phyloP scores from a whole-genome alignment of 2,888 invertebrate species.

The Hydriomena furcata region DNA sequence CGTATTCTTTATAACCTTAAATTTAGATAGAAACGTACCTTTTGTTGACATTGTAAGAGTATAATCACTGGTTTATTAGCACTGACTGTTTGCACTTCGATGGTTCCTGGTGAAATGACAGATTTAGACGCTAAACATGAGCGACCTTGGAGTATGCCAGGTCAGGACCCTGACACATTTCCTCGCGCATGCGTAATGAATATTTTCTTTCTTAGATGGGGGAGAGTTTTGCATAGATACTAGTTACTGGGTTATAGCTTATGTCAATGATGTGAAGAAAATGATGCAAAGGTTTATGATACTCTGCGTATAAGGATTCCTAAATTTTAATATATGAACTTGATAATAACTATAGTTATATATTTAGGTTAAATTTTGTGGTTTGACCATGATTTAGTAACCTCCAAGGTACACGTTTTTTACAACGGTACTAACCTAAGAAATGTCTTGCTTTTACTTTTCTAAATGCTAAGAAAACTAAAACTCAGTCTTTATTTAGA shows the following conservation, averaged over 20 bases:
- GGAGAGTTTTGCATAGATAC: background rate
- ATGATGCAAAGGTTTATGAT: background rate
- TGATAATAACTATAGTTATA: too few species aligned
- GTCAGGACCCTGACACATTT: conserved; percentile 75
- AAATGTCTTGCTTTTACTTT: too few species aligned
- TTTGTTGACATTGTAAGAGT: conserved; percentile 62
- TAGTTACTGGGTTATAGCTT: background rate
- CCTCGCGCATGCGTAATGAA: conserved; percentile 62
- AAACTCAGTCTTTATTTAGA: too few species aligned
- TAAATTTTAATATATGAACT: too few species aligned
- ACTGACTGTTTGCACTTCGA: conserved; percentile 28
- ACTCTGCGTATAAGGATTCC: too few species aligned
- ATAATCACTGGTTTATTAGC: conserved; percentile 18
- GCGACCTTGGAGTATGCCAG: conserved; percentile 67
- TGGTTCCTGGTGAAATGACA: conserved; percentile 44
- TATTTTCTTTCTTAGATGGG: conserved; percentile 18
- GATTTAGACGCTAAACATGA: conserved; percentile 61
- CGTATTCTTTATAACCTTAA: conserved; percentile 16
- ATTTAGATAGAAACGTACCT: conserved; percentile 43
- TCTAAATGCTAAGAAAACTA: too few species aligned
- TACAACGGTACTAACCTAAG: too few species aligned
- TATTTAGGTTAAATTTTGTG: too few species aligned
- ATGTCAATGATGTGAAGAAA: background rate
- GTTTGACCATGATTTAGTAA: too few species aligned
- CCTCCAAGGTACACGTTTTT: too few species aligned